Conservation (phyloP, 2,113 vertebrate species). For the Alligator mississippiensis region DNA sequence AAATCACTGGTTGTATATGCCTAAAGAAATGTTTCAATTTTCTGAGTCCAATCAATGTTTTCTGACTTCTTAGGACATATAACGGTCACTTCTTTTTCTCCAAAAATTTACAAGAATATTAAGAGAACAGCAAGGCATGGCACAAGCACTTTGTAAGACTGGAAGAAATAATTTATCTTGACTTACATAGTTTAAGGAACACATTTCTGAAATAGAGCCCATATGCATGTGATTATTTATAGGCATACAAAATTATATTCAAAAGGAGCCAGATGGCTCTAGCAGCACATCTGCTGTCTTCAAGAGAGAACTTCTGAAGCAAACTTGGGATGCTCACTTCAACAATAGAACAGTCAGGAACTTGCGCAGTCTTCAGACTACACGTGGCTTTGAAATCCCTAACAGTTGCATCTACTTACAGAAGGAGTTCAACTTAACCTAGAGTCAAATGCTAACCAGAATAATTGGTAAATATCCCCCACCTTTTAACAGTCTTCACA, state of each 20-base stretch:
- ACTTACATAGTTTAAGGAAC: slow-evolving; percentile 65
- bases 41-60: slow-evolving; percentile 57
- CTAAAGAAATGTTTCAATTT: slow-evolving; percentile 48
- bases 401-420: slow-evolving; percentile 43
- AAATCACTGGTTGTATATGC: slow-evolving; percentile 50
- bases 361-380: slow-evolving; percentile 25
- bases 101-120: slow-evolving; percentile 63
- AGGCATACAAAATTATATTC: slow-evolving; percentile 77
- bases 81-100: slow-evolving; percentile 31
- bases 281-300: slow-evolving; percentile 76
- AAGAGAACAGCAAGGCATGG: slow-evolving; percentile 57
- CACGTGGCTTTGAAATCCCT: slow-evolving; percentile 55
- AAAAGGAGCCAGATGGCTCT: slow-evolving; percentile 77
- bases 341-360: slow-evolving; percentile 58
- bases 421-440: slow-evolving; percentile 42
- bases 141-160: slow-evolving; percentile 61
- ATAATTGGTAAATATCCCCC: slow-evolving; percentile 27
- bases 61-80: slow-evolving; percentile 23
- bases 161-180: slow-evolving; percentile 63
- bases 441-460: slow-evolving; percentile 37
- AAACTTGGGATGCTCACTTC: slow-evolving; percentile 67
- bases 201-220: slow-evolving; percentile 60
- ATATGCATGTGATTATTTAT: slow-evolving; percentile 78
- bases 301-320: slow-evolving; percentile 66
- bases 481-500: slow-evolving; percentile 33